Evolutionary conservation across 2,888 invertebrate species (phyloP), one percentile per base, ranked within the genome.

Genomic region (Spisula subtruncata): DNA sequence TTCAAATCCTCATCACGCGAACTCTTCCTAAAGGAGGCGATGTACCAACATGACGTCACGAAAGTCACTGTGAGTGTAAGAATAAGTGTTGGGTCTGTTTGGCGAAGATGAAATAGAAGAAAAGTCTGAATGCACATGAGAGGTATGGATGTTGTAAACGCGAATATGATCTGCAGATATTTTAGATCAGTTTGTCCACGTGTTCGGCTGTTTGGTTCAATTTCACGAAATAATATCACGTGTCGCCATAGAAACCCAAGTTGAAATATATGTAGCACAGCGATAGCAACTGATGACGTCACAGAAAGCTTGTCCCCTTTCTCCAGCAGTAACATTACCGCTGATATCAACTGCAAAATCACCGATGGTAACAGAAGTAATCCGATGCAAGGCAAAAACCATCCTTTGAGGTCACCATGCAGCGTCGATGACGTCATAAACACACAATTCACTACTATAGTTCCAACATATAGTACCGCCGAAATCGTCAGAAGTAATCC

Each of bases 11-110:
- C 88, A 10, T 91, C 89, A 35, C 92, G 90, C 81, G 93, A 66
- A 95, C 98, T 98, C 87, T 98, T 97, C 0, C 98, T 97, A 97
- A 98, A 99, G 94, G 98, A 98, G 32, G 98, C 98, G 48, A 99
- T 97, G 80, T 98, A 98, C 99, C 99, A 99, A 96, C 98, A 98
- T 81, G 98, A 98, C 89, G 98, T 98, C 97, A 98, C 98, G 82
- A 99, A 97, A 0, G 98, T 98, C 1, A 98, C 97, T 0, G 98
- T 98, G 6, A 98, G 98, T 0, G 98, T 98, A 60, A 98, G 98
- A 25, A 92, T 83, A 25, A 93, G 56, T 10, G 93, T 98, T 90
- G 98, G 96, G 25, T 97, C 97, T 0, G 96, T 95, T 18, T 95
- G 94, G 18, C 93, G 84, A 81, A 91, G 80, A 20, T 89, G 86